These are phyloP conservation scores for Ophraella communa DNA, from an alignment of 2,888 invertebrate genomes.

Conservation along the genomic window DNA sequence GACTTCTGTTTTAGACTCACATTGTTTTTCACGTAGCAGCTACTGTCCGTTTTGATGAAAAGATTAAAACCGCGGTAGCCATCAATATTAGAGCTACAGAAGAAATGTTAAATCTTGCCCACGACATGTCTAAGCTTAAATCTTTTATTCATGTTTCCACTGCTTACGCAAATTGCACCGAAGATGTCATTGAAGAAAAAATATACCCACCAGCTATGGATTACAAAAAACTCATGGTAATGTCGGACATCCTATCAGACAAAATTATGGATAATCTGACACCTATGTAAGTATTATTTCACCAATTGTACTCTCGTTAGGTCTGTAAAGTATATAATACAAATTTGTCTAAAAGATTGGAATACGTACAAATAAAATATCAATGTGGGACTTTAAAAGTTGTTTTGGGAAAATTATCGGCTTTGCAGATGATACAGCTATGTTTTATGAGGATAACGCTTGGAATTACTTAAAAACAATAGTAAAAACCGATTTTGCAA, in stretches of 20 bases:
- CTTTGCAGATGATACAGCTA: no score
- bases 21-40: conserved; percentile 68
- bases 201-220: conserved; percentile 65
- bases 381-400: no score
- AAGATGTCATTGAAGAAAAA: conserved; percentile 61
- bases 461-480: no score
- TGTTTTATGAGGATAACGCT: no score
- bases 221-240: conserved; percentile 60
- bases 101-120: conserved; percentile 70
- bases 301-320: no score
- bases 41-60: conserved; percentile 75
- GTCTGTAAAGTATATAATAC: no score
- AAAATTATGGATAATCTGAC: conserved; percentile 64
- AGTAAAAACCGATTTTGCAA: no score
- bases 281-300: conserved; percentile 66
- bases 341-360: no score
- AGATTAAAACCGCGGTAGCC: conserved; percentile 72
- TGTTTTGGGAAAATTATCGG: no score
- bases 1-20: conserved; percentile 54
- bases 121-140: conserved; percentile 69
- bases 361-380: no score
- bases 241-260: conserved; percentile 63
- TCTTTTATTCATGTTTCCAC: conserved; percentile 67
- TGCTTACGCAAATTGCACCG: conserved; percentile 64
- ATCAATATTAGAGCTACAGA: conserved; percentile 77